These are phyloP conservation scores for Tachysurus fulvidraco DNA, from an alignment of 2,113 vertebrate species.

Conservation along the genomic window DNA sequence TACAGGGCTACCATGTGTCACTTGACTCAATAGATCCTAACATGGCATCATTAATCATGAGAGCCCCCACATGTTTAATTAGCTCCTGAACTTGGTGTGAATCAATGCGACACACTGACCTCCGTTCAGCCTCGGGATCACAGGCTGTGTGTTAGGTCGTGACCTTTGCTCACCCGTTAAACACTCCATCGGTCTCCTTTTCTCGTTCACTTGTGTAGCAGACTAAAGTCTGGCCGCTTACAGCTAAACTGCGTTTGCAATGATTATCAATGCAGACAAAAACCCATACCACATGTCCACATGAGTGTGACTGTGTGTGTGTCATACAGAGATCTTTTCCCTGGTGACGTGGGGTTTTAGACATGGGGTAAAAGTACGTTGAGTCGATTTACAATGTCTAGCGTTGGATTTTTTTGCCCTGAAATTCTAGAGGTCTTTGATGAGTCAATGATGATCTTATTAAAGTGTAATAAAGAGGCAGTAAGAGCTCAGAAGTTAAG, in stretches of 20 bases:
- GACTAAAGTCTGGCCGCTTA: slow-evolving; percentile 36
- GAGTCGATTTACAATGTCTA: background rate
- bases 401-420: background rate
- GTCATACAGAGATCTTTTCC: slow-evolving; percentile 11
- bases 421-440: background rate
- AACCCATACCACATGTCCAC: slow-evolving; percentile 18
- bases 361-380: background rate
- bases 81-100: background rate
- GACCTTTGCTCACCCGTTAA: slow-evolving; percentile 32
- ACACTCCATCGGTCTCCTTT: slow-evolving; percentile 23
- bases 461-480: background rate
- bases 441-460: background rate
- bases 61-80: slow-evolving; percentile 39
- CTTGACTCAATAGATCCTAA: background rate
- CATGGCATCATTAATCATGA: slow-evolving; percentile 10
- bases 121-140: slow-evolving; percentile 17
- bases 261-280: slow-evolving; percentile 43
- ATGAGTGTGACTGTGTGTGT: slow-evolving; percentile 5
- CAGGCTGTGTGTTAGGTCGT: slow-evolving; percentile 33
- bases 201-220: slow-evolving; percentile 9
- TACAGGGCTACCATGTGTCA: background rate
- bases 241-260: slow-evolving; percentile 42
- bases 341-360: slow-evolving; percentile 14
- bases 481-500: background rate
- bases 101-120: slow-evolving; percentile 47